phyloP scores from a whole-genome alignment of 2,888 invertebrate genomes.

The Ophion ventricosus region DNA sequence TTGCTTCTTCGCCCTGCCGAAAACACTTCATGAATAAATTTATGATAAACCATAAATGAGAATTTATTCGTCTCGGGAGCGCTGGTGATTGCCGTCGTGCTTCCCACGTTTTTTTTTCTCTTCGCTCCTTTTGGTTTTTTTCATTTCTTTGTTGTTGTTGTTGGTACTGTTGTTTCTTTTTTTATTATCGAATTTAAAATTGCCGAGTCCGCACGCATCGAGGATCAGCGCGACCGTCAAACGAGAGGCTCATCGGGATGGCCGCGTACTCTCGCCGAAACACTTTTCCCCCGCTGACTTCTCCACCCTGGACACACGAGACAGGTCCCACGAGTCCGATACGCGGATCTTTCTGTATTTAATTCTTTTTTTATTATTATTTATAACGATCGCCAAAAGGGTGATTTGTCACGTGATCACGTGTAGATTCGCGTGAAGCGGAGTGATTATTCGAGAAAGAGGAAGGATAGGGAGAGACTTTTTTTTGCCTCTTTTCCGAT shows the following conservation, averaged over 20 bases:
- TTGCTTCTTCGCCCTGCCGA: slow-evolving; percentile 57
- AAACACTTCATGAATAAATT: slow-evolving; percentile 71
- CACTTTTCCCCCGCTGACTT: slow-evolving; percentile 21
- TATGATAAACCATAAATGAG: slow-evolving; percentile 72
- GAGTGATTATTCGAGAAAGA: slow-evolving; percentile 63
- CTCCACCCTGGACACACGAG: slow-evolving; percentile 42
- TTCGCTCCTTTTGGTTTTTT: neutral
- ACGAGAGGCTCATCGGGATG: slow-evolving; percentile 39
- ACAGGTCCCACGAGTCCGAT: slow-evolving; percentile 42
- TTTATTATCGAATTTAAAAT: slow-evolving; percentile 62
- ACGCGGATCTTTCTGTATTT: slow-evolving; percentile 33
- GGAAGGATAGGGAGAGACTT: neutral
- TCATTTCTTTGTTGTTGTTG: slow-evolving; percentile 9
- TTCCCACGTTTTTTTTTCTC: slow-evolving; percentile 63
- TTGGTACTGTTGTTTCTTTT: neutral
- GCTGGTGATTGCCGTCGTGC: slow-evolving; percentile 39
- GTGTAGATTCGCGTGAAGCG: slow-evolving; percentile 65
- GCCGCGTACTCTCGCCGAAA: slow-evolving; percentile 38
- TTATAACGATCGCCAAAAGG: slow-evolving; percentile 20
- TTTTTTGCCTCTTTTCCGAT: neutral
- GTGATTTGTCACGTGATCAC: slow-evolving; percentile 53
- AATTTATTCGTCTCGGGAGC: slow-evolving; percentile 67
- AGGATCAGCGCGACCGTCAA: slow-evolving; percentile 41
- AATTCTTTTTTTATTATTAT: slow-evolving; percentile 26
- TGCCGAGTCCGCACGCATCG: slow-evolving; percentile 54